Evolutionary conservation across 2,888 invertebrate species (phyloP), one percentile per base, ranked within the genome.

Genomic region (Temnothorax unifasciatus): DNA sequence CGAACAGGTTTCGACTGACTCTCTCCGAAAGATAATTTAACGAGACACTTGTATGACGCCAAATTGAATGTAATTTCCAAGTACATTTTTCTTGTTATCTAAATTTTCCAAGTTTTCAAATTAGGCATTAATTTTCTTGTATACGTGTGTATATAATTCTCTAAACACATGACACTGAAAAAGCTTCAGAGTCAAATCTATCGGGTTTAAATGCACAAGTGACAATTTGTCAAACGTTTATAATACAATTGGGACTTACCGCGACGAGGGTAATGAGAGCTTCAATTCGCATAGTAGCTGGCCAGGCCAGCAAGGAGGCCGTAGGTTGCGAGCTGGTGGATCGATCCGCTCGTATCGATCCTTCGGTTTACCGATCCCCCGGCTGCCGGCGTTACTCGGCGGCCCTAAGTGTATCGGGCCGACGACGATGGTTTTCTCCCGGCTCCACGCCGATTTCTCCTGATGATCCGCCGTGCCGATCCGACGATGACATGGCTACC

Each of bases 211-310:
- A 64, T 8, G 38, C 41, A 18, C 5, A 25, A 29, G 4, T 54
- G 11, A 2, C 41, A 29, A 25, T 34, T 63, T 3, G 8, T 2
- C 41, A 15, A 66, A 52, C 15, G 13, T 44, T 57, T 6, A 54
- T n/a, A 6, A 21, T 15, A 21, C 6, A 68, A 79, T 57, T 18
- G 47, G 13, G 8, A 89, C 97, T 97, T 94, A 97, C 97, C 97
- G 97, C 97, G 96, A 97, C 96, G 96, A 97, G 96, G 96, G 96
- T 96, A 96, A 96, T 96, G 95, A 96, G 96, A 96, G 96, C 96
- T 96, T 96, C 96, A 97, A 97, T 97, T 96, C 96, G 97, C 97
- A 97, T 97, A 97, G 97, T 97, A 96, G 96, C 96, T 96, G 96
- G 96, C 96, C 96, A 95, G 95, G 95, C 95, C 96, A 96, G 96